Evolutionary conservation across 2,797 vertebrate species (phyloP).

Genomic region (Oryzias sinensis): DNA sequence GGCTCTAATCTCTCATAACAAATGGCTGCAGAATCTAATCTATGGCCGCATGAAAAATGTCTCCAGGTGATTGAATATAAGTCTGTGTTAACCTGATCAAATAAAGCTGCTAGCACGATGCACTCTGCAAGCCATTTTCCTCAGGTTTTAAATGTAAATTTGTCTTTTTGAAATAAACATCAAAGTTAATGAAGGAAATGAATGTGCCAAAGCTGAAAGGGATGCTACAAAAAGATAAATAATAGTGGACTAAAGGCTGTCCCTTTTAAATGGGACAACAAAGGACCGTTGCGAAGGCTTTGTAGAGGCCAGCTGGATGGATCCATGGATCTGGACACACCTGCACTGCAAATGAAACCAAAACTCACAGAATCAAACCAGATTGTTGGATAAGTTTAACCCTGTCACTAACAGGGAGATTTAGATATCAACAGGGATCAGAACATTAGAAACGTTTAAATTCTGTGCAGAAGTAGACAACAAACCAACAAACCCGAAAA

Average conservation of each 20-base stretch:
- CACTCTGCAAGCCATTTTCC: conserved; percentile 8
- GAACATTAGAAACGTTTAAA: neutral
- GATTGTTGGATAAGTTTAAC: conserved; percentile 3
- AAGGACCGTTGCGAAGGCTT: conserved; percentile 14
- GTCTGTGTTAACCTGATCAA: conserved; percentile 36
- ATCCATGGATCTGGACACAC: conserved; percentile 21
- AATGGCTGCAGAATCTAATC: conserved; percentile 27
- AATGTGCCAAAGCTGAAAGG: conserved; percentile 30
- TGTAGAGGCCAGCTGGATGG: conserved; percentile 35
- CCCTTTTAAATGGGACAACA: conserved; percentile 53
- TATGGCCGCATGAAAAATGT: conserved; percentile 18
- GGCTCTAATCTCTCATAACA: conserved; percentile 23
- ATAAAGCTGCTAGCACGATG: conserved; percentile 3
- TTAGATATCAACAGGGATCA: conserved; percentile 1
- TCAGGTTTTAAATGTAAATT: conserved; percentile 66
- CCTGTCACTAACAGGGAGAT: conserved; percentile 3
- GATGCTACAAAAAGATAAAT: conserved; percentile 28
- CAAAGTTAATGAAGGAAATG: conserved; percentile 43
- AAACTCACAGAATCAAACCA: conserved; percentile 10
- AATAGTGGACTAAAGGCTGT: conserved; percentile 18
- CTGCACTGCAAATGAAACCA: conserved; percentile 4
- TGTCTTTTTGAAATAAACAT: conserved; percentile 51
- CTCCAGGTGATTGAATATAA: conserved; percentile 15
- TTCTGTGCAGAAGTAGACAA: too few species aligned
- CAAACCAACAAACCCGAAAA: too few species aligned